Base-by-base conservation (phyloP, 2,888 invertebrate species). In the Eristalis tenax region DNA sequence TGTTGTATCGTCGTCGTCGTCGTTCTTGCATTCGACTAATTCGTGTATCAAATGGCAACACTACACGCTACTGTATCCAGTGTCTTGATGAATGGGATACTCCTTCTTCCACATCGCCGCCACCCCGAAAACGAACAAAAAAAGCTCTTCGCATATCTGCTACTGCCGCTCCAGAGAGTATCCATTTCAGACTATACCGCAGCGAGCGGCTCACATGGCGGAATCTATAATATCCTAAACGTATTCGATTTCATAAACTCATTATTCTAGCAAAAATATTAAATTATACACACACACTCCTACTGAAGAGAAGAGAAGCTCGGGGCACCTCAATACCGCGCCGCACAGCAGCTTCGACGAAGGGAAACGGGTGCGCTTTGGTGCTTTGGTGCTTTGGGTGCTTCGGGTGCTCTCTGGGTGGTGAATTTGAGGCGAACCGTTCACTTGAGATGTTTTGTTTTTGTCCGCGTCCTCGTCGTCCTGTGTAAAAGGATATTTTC, bases 251-350 rank as follows among this genome's bases (percentile, higher is more conserved):
- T 86, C 89, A 89, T 88, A 89, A 89, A 89, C 89, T 89, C 89
- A 89, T 89, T 89, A 89, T 89, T 89, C 84, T 88, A 83, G 89
- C 87, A 83, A 89, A 89, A 89, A 89, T 89, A 90, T 89, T 89
- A 89, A 89, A 89, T 81, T 83, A 74, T 88, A 73, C 63, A 70
- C 22, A 86, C 40, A 71, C 26, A 22, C 11, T 4, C 59, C 1
- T 10, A 1, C 32, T 26, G 26, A 26, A 26, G 32, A 11, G 13
- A 56, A n/a, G 22, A 11, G 13, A 56, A n/a, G 22, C 22, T 56
- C 56, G 5, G 38, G 38, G 38, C 38, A 38, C 38, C 10, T 13
- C 13, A 38, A 2, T 4, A 1, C 35, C 1, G 10, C 38, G 5
- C 13, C 38, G 13, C 13, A 11, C 38, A 38, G 13, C 38, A 13